These are phyloP conservation scores for Cremastinae sp. DNA, from an alignment of 2,888 invertebrate genomes.

Conservation along the genomic window DNA sequence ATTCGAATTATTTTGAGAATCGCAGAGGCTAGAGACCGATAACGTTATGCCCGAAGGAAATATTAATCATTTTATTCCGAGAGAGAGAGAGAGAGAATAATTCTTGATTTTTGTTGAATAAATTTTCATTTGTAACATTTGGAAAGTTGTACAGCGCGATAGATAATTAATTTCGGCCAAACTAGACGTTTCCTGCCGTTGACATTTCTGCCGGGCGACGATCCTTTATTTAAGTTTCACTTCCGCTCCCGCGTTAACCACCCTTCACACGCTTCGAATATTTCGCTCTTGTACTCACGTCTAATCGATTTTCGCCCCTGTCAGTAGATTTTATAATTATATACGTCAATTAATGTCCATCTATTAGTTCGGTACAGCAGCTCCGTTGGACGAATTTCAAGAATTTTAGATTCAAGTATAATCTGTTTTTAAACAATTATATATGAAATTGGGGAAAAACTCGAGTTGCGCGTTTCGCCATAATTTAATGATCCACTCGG, in stretches of 20 bases:
- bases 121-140: too few species aligned
- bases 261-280: neutral
- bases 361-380: neutral
- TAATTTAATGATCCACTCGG: too few species aligned
- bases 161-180: neutral
- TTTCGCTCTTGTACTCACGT: slow-evolving; percentile 11
- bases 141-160: neutral
- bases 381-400: neutral
- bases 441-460: too few species aligned
- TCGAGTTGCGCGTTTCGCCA: too few species aligned
- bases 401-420: neutral
- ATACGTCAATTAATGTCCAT: too few species aligned
- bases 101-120: too few species aligned
- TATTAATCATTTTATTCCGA: slow-evolving; percentile 15
- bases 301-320: neutral
- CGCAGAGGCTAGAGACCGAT: too few species aligned
- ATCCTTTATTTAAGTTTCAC: slow-evolving; percentile 33
- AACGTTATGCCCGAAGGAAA: slow-evolving; percentile 3
- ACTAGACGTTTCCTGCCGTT: slow-evolving; percentile 5
- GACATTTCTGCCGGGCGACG: slow-evolving; percentile 1
- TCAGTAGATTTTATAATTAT: too few species aligned
- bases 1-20: neutral
- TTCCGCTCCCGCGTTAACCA: slow-evolving; percentile 31
- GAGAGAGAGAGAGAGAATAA: too few species aligned
- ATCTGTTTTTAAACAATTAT: too few species aligned